These are phyloP conservation scores for Orientallactaga bullata DNA, from an alignment of 2,113 vertebrate species.

Conservation along the genomic window DNA sequence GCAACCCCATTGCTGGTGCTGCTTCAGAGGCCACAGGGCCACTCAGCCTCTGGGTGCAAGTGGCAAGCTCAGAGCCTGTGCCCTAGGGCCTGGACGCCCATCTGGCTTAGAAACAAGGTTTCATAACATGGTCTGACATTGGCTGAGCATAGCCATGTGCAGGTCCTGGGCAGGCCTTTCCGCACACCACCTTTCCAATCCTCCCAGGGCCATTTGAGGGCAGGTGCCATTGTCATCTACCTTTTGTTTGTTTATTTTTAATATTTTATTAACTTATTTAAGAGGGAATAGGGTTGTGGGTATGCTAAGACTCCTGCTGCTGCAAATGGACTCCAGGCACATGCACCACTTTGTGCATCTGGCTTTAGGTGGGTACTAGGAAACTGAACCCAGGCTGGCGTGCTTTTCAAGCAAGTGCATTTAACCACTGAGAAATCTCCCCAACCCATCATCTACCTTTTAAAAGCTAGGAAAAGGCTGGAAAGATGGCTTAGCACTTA, in stretches of 20 bases:
- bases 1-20: neutral
- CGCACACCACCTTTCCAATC: fast-evolving
- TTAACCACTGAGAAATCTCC: too few relatives aligned
- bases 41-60: neutral
- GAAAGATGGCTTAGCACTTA: too few relatives aligned
- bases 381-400: too few relatives aligned
- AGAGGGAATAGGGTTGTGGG: too few relatives aligned
- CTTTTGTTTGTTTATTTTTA: neutral
- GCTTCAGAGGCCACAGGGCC: neutral
- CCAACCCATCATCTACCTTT: too few relatives aligned
- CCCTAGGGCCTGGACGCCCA: too few relatives aligned
- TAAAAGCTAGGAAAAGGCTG: neutral
- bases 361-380: too few relatives aligned
- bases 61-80: neutral
- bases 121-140: neutral
- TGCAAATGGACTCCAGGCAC: too few relatives aligned
- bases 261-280: too few relatives aligned
- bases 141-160: neutral
- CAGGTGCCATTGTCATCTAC: neutral
- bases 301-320: too few relatives aligned
- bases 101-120: neutral
- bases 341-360: too few relatives aligned
- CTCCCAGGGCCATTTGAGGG: fast-evolving
- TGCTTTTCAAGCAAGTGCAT: too few relatives aligned
- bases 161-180: neutral